Evolutionary conservation across 2,113 vertebrate genomes (phyloP), one percentile per base, ranked within the genome.

Genomic region (Etia nguti): DNA sequence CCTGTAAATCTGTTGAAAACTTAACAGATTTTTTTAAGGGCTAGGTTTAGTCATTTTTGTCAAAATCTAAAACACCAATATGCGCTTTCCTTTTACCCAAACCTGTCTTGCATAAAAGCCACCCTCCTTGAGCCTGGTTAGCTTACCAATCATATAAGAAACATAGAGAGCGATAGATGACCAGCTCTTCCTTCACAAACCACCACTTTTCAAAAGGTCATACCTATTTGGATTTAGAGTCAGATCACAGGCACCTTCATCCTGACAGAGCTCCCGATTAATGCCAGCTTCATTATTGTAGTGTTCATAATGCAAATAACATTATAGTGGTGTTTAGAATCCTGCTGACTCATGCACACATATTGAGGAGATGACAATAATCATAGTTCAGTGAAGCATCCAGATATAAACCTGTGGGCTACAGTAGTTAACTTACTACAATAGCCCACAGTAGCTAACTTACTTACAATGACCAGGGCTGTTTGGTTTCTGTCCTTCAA

Each of bases 261-360:
- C 12, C 55, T 48, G 12, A 65, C 70, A 79, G 34, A 73, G 55
- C 57, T 81, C 18, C 60, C 1, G 10, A 79, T 87, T 81, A 93
- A 92, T 91, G 88, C 85, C 90, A 89, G 3, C 75, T 84, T 90
- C 82, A 88, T 87, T 88, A 24, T 65, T 80, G 77, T 73, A 46
- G 68, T 86, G 57, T 83, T 65, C 31, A 22, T 38, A 57, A 22
- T 57, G 48, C 31, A 70, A 84, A 85, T 84, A 62, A 83, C 80
- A 82, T 85, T 79, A 54, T 81, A 70, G 56, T 22, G 13, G 73
- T 29, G 36, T 83, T 65, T 29, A 24, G 26, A 46, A 41, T 59
- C 73, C 79, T 54, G 26, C 34, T 84, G 54, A 77, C 60, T 83
- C 73, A 48, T 41, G 46, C 11, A 56, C 46, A 82, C 83, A 80